Conservation (phyloP, 2,888 invertebrate species). For the Papilio protenor region DNA sequence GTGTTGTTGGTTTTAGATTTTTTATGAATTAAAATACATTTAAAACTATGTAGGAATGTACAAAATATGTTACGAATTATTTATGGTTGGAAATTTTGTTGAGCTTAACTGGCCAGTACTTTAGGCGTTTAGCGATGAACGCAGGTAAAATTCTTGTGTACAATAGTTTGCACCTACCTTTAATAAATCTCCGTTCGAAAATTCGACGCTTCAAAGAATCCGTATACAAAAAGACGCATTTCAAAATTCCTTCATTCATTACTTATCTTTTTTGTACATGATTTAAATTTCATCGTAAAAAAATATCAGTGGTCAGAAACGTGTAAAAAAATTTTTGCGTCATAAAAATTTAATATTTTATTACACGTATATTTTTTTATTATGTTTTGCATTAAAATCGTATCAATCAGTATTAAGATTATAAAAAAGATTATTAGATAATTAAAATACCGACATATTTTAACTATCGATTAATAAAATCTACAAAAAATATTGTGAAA, state of each 20-base stretch:
- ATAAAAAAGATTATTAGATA: not conserved
- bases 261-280: constrained; percentile 21
- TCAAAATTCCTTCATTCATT: constrained; percentile 12
- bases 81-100: not conserved
- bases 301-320: not conserved
- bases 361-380: not conserved
- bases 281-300: not conserved
- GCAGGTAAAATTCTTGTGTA: constrained; percentile 40
- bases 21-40: not conserved
- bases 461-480: not conserved
- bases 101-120: not conserved
- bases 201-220: constrained; percentile 27
- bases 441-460: not conserved
- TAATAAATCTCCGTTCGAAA: constrained; percentile 36
- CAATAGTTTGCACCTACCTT: constrained; percentile 38
- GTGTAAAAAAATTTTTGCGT: not conserved
- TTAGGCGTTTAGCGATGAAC: not conserved
- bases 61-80: not conserved
- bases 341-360: not conserved
- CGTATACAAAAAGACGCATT: constrained; percentile 17
- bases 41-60: not conserved
- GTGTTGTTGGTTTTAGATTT: not conserved
- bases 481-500: not conserved
- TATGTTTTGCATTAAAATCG: not conserved
- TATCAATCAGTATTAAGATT: not conserved